These are phyloP conservation scores for Drosophila niveifrons DNA, from an alignment of 2,888 invertebrate genomes.

Conservation along the genomic window DNA sequence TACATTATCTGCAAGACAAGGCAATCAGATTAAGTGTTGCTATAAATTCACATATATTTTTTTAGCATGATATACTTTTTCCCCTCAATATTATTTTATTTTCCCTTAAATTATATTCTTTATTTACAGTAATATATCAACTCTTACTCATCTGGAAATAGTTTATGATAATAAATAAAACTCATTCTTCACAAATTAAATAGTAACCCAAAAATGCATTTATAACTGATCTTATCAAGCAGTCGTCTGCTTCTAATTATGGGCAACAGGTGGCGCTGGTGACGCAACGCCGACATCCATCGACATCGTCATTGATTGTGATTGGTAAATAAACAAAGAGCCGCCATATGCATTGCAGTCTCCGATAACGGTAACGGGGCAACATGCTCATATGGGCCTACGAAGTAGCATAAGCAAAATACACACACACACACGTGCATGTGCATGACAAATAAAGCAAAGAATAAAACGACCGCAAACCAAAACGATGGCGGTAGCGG, in stretches of 20 bases:
- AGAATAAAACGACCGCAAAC: conserved; percentile 26
- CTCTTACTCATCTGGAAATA: too few species aligned
- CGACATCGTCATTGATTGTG: conserved; percentile 13
- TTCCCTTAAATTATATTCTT: too few species aligned
- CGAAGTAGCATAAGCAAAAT: conserved; percentile 12
- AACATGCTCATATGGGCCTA: conserved; percentile 5
- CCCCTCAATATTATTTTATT: too few species aligned
- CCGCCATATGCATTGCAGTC: conserved; percentile 8
- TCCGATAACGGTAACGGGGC: conserved; percentile 25
- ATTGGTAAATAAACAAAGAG: conserved; percentile 27
- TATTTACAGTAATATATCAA: too few species aligned
- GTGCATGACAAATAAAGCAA: conserved; percentile 37
- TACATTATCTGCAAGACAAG: conserved; percentile 90
- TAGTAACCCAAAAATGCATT: background rate
- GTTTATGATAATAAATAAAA: too few species aligned
- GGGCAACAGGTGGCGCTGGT: conserved; percentile 40
- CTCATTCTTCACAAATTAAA: background rate
- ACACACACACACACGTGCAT: conserved; percentile 11
- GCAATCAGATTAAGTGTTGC: background rate
- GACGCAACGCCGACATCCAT: conserved; percentile 34
- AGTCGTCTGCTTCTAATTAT: conserved; percentile 6
- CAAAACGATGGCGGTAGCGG: conserved; percentile 9
- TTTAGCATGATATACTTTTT: too few species aligned
- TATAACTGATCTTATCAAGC: conserved; percentile 25
- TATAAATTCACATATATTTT: too few species aligned